Conservation (phyloP, 2,113 vertebrate genomes). For the Rhinolophus ferrumequinum region DNA sequence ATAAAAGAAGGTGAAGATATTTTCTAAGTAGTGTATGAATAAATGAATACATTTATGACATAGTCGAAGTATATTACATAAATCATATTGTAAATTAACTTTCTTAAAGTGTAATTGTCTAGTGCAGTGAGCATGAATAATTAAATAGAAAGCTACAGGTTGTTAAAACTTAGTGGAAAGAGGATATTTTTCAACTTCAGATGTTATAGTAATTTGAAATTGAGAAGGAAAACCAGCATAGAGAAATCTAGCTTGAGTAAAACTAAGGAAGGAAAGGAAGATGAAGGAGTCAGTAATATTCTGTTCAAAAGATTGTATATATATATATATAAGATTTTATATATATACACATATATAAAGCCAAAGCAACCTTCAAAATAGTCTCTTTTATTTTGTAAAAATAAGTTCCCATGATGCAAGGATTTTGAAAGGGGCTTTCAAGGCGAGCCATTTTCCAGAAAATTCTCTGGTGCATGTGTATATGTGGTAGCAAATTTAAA, state of each 20-base stretch:
- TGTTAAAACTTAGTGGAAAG: neutral
- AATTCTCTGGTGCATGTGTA: neutral
- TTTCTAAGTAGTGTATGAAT: neutral
- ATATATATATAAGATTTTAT: too few species aligned
- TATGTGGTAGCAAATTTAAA: neutral
- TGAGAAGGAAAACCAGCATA: neutral
- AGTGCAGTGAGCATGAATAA: neutral
- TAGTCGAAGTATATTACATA: neutral
- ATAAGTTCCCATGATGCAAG: neutral
- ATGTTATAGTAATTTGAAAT: neutral
- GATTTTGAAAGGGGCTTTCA: neutral
- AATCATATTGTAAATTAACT: constrained; percentile 1
- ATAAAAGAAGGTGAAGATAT: neutral
- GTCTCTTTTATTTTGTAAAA: neutral
- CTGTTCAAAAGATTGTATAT: neutral
- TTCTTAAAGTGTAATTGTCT: neutral
- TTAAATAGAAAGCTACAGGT: neutral
- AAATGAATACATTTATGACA: neutral
- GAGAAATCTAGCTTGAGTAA: neutral
- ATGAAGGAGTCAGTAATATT: neutral
- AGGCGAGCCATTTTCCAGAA: neutral
- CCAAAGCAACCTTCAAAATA: neutral
- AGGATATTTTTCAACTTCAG: neutral
- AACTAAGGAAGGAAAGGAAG: neutral
- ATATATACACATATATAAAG: neutral